These are phyloP conservation scores for Heterodera filipjevi DNA, from an alignment of 2,888 invertebrate species.

Conservation along the genomic window DNA sequence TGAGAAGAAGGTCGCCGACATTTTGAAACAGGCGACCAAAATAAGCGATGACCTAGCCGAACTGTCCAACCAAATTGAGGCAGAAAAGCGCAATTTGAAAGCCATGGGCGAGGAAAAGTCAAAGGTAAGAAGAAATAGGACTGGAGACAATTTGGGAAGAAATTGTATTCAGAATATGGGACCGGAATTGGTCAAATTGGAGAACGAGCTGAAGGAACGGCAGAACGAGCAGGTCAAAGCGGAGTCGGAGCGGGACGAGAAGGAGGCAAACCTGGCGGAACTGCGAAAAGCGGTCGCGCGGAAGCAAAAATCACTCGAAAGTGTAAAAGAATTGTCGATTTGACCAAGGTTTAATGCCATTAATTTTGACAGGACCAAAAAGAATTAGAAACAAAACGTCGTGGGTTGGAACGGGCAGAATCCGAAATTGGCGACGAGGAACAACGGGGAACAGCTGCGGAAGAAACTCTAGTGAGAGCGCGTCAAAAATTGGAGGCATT, in stretches of 20 bases:
- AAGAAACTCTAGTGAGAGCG: conserved; percentile 75
- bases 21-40: conserved; percentile 19
- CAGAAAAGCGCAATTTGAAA: conserved; percentile 36
- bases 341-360: neutral
- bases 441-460: conserved; percentile 74
- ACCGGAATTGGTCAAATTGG: conserved; percentile 37
- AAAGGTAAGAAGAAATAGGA: neutral
- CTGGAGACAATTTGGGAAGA: neutral
- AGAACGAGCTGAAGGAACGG: conserved; percentile 26
- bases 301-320: conserved; percentile 72
- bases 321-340: conserved; percentile 70
- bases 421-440: conserved; percentile 68
- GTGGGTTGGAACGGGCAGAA: conserved; percentile 53
- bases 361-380: conserved; percentile 68
- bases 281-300: conserved; percentile 22
- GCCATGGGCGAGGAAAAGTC: conserved; percentile 28
- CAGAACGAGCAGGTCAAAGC: conserved; percentile 22
- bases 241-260: conserved; percentile 39
- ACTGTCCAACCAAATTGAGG: conserved; percentile 31
- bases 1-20: conserved; percentile 29
- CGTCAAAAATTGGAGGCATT: conserved; percentile 81
- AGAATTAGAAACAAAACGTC: conserved; percentile 59
- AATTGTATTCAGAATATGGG: conserved; percentile 33
- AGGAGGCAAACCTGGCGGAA: conserved; percentile 34
- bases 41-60: conserved; percentile 47